Conservation (phyloP, 2,113 vertebrate genomes). For the Platysteira castanea region DNA sequence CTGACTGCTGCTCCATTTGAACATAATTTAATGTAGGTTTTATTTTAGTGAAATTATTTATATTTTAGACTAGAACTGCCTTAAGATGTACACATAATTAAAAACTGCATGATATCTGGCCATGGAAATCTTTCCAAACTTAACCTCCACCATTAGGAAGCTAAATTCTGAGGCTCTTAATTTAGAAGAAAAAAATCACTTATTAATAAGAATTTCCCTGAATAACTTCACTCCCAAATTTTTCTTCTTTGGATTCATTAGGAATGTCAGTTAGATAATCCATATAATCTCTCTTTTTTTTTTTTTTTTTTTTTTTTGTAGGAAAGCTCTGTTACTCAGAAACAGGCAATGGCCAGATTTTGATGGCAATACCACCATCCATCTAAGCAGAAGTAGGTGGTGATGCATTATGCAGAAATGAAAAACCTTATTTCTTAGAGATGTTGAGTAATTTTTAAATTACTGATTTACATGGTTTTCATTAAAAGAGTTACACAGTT, state of each 20-base stretch:
- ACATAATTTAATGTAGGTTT: background rate
- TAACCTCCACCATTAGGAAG: background rate
- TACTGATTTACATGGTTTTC: background rate
- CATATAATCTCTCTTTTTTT: accelerated
- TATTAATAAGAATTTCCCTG: background rate
- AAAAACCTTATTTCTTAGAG: background rate
- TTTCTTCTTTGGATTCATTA: background rate
- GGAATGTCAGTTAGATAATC: background rate
- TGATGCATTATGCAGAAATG: background rate
- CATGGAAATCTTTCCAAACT: background rate
- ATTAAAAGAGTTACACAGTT: background rate
- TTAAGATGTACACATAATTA: background rate
- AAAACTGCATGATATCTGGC: background rate
- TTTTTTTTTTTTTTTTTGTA: background rate
- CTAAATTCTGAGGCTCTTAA: background rate
- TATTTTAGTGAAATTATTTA: background rate
- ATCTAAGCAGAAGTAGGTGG: background rate
- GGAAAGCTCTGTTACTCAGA: background rate
- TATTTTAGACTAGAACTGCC: background rate
- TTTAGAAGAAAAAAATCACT: background rate
- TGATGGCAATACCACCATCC: background rate
- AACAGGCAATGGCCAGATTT: background rate
- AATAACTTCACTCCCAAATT: background rate
- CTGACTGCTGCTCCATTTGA: background rate
- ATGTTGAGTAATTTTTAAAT: background rate